Evolutionary conservation across 2,797 vertebrate genomes (phyloP).

Genomic region (Prionace glauca): DNA sequence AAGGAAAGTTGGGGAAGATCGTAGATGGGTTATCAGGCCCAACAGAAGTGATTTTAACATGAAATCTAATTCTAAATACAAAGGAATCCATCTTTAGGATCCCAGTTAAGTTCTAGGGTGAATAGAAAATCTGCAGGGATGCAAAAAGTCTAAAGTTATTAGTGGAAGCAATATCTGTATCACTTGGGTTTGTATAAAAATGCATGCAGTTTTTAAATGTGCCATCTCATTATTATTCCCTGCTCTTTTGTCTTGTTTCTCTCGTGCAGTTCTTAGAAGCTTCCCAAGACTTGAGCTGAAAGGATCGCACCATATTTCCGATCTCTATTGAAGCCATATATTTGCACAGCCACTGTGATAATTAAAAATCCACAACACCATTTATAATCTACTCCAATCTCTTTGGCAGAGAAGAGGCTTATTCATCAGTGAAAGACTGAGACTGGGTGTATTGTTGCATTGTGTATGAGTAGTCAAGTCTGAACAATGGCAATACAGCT

Average conservation of each 20-base stretch:
- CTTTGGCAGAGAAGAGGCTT: not conserved
- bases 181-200: not conserved
- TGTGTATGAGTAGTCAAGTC: conserved; percentile 14
- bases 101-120: not conserved
- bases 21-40: not conserved
- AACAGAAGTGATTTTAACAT: not conserved
- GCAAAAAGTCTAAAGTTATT: not conserved
- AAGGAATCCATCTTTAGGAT: not conserved
- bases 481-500: fast-evolving
- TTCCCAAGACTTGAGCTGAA: not conserved
- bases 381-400: not conserved
- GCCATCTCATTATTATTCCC: not conserved
- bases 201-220: not conserved
- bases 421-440: conserved; percentile 15
- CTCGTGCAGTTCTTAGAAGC: not conserved
- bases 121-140: not conserved
- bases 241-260: not conserved
- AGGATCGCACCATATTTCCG: not conserved
- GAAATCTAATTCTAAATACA: not conserved
- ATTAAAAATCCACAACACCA: conserved; percentile 19
- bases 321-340: not conserved
- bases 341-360: not conserved
- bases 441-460: not conserved
- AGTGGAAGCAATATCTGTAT: not conserved
- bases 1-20: not conserved